phyloP scores from a whole-genome alignment of 1,140 invertebrate species.

The Calephelis virginiensis region DNA sequence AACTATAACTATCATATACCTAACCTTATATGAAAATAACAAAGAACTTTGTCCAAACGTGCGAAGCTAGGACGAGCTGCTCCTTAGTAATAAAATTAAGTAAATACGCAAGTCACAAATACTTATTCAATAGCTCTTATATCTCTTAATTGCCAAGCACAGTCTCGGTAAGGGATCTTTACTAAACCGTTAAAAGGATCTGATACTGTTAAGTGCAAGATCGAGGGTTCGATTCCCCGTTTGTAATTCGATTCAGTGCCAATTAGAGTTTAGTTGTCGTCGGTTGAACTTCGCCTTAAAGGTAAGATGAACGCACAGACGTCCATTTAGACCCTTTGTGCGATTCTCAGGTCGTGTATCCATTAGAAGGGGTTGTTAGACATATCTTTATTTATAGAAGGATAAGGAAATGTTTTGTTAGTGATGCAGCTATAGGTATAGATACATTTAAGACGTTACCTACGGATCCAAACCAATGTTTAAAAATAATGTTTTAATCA shows the following conservation, averaged over 20 bases:
- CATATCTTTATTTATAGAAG: neutral
- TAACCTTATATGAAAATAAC: no score
- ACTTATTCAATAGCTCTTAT: constrained; percentile 26
- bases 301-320: constrained; percentile 43
- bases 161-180: constrained; percentile 64
- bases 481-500: no score
- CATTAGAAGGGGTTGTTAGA: constrained; percentile 9
- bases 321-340: constrained; percentile 43
- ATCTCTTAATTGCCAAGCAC: constrained; percentile 69
- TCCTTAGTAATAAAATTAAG: no score
- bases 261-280: constrained; percentile 74
- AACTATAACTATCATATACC: no score
- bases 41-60: no score
- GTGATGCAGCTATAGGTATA: neutral
- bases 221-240: constrained; percentile 72
- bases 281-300: constrained; percentile 58
- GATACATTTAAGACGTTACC: no score
- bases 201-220: constrained; percentile 64
- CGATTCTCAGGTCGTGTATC: constrained; percentile 30
- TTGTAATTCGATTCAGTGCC: constrained; percentile 70
- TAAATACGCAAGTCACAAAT: neutral
- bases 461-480: no score
- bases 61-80: no score
- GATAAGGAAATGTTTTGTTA: neutral
- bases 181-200: constrained; percentile 76